These are phyloP conservation scores for Pegoplata infirma DNA, from an alignment of 2,888 invertebrate genomes.

Conservation along the genomic window DNA sequence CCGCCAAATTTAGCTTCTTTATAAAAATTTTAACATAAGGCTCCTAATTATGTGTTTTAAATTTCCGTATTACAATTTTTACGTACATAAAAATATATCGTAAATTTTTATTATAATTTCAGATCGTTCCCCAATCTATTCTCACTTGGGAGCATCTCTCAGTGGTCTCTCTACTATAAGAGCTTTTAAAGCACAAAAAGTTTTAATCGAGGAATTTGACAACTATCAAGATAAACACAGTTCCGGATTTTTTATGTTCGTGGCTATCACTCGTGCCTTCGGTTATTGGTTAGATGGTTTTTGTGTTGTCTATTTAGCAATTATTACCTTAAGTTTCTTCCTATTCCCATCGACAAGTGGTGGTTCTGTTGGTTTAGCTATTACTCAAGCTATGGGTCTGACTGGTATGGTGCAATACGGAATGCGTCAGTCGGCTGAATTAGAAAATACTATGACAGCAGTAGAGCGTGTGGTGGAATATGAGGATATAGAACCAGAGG, in stretches of 20 bases:
- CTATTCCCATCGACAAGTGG: conserved; percentile 83
- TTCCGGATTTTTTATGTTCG: conserved; percentile 93
- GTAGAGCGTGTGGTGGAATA: conserved; percentile 90
- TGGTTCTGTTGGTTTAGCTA: conserved; percentile 88
- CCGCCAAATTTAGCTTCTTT: too few species aligned
- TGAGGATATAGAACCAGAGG: conserved; percentile 78
- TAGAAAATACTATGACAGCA: conserved; percentile 92
- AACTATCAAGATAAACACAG: conserved; percentile 91
- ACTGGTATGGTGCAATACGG: conserved; percentile 88
- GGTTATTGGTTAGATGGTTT: conserved; percentile 95
- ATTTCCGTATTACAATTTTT: not conserved
- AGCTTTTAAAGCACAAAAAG: conserved; percentile 89
- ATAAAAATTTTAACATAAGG: too few species aligned
- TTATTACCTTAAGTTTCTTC: conserved; percentile 92
- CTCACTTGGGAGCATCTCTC: conserved; percentile 92
- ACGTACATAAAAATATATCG: too few species aligned
- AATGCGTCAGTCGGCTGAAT: conserved; percentile 93
- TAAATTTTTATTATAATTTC: too few species aligned
- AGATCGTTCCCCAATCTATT: conserved; percentile 95
- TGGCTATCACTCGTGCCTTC: conserved; percentile 93
- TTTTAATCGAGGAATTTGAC: conserved; percentile 89
- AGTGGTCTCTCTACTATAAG: conserved; percentile 95
- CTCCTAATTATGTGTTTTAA: too few species aligned
- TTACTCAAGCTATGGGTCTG: conserved; percentile 87
- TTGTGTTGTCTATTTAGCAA: conserved; percentile 90